Percentiles rank a stretch among this genome's conserved stretches.
These are phyloP conservation scores for Moxostoma hubbsi DNA, from an alignment of 2,797 vertebrate species.

Conservation along the genomic window DNA sequence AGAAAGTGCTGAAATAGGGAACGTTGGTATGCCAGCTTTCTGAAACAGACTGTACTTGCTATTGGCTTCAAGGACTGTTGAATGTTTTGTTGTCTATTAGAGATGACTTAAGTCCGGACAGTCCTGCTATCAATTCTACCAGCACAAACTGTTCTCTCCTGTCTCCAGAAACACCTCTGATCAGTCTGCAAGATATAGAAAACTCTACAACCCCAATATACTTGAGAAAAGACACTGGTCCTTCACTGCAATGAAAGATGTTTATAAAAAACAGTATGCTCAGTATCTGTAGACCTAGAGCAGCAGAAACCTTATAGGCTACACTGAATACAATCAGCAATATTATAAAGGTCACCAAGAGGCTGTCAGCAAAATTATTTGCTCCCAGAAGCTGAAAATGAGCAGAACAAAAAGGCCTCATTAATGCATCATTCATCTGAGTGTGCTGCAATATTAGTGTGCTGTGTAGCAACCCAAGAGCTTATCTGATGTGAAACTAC, in stretches of 20 bases:
- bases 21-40: background rate
- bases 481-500: conserved; percentile 15
- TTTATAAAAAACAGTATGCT: conserved; percentile 1
- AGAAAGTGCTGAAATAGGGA: background rate
- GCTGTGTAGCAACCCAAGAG: conserved; percentile 3
- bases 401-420: conserved; percentile 4
- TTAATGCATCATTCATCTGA: background rate
- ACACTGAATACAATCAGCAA: conserved; percentile 34
- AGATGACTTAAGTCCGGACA: background rate
- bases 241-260: background rate
- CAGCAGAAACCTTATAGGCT: conserved; percentile 21
- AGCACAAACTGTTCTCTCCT: conserved; percentile 25
- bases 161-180: conserved; percentile 1
- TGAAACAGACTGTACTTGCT: too few relatives aligned
- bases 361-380: conserved; percentile 30
- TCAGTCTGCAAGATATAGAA: background rate
- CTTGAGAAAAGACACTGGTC: background rate
- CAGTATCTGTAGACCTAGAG: conserved; percentile 4
- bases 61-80: conserved; percentile 25
- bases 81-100: conserved; percentile 26
- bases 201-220: background rate
- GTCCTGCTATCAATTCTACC: conserved; percentile 3
- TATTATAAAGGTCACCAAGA: conserved; percentile 40
- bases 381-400: conserved; percentile 20
- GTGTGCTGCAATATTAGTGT: conserved; percentile 10